Evolutionary conservation across 1,140 invertebrate genomes (phyloP).

Genomic region (Yoshiicerus persimilis): DNA sequence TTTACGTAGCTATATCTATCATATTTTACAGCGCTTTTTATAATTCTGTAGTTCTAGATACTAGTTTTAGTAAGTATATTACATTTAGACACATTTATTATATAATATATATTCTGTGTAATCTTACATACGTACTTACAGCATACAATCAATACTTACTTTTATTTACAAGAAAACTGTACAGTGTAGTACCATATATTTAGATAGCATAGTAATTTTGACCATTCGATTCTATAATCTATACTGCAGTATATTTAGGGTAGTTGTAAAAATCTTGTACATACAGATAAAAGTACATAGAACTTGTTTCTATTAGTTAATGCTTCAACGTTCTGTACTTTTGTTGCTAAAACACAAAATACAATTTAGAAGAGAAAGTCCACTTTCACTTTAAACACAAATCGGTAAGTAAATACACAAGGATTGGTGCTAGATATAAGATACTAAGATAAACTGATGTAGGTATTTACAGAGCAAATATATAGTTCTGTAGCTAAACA

Average conservation of each 20-base stretch:
- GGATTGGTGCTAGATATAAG: background rate
- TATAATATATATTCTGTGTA: constrained; percentile 23
- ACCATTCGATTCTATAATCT: background rate
- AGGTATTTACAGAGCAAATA: background rate
- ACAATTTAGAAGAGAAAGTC: background rate
- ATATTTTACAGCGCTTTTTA: background rate
- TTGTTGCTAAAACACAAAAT: background rate
- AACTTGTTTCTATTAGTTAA: background rate
- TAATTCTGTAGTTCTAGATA: background rate
- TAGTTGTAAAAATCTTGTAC: constrained; percentile 18
- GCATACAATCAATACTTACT: background rate
- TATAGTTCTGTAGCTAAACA: background rate
- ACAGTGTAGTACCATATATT: background rate
- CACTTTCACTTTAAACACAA: background rate
- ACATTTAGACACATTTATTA: constrained; percentile 16
- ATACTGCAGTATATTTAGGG: background rate
- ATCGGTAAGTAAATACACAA: background rate
- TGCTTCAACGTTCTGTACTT: background rate
- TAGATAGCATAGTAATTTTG: background rate
- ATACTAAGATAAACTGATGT: no score
- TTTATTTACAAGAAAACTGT: background rate
- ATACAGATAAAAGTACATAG: constrained; percentile 8
- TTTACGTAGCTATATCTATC: background rate
- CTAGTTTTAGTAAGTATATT: background rate
- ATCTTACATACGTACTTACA: background rate